Evolutionary conservation across 2,113 vertebrate species (phyloP).

Genomic region (Embiotoca jacksoni): DNA sequence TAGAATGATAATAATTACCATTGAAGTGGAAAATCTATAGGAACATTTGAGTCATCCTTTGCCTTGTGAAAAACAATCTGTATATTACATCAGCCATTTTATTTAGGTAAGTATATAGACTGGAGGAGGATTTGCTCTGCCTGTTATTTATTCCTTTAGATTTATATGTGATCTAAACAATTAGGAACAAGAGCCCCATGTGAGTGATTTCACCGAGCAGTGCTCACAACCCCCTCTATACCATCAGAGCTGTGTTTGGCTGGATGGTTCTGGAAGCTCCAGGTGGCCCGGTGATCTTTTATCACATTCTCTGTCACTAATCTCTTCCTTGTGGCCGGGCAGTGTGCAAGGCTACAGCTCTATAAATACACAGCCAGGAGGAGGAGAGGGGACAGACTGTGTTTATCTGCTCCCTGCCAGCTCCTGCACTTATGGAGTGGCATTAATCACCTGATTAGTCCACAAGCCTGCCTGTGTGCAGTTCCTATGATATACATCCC

Average conservation of each 20-base stretch:
- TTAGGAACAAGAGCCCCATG: not conserved
- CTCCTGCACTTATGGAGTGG: constrained; percentile 76
- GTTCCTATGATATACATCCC: constrained; percentile 68
- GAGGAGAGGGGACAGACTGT: constrained; percentile 73
- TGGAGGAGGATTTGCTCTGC: constrained; percentile 1
- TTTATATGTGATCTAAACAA: constrained; percentile 7
- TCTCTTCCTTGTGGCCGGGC: constrained; percentile 64
- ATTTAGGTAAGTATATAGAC: not conserved
- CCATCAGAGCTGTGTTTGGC: constrained; percentile 19
- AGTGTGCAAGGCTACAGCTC: constrained; percentile 52
- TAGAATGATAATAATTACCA: constrained; percentile 40
- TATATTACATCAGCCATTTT: constrained; percentile 1
- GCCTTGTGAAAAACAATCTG: not conserved
- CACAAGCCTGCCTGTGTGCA: constrained; percentile 56
- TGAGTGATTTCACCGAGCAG: constrained; percentile 19
- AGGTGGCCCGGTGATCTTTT: constrained; percentile 72
- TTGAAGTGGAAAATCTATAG: constrained; percentile 27
- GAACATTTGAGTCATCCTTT: not conserved
- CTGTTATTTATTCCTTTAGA: no score
- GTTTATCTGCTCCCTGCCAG: constrained; percentile 79
- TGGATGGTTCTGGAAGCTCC: constrained; percentile 61
- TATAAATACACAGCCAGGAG: constrained; percentile 75
- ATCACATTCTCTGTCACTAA: constrained; percentile 72
- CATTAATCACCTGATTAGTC: constrained; percentile 83
- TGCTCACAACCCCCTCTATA: constrained; percentile 5